Percentiles rank a stretch among this genome's conserved stretches.
phyloP scores from a whole-genome alignment of 1,140 invertebrate genomes.

The Hirudo medicinalis region DNA sequence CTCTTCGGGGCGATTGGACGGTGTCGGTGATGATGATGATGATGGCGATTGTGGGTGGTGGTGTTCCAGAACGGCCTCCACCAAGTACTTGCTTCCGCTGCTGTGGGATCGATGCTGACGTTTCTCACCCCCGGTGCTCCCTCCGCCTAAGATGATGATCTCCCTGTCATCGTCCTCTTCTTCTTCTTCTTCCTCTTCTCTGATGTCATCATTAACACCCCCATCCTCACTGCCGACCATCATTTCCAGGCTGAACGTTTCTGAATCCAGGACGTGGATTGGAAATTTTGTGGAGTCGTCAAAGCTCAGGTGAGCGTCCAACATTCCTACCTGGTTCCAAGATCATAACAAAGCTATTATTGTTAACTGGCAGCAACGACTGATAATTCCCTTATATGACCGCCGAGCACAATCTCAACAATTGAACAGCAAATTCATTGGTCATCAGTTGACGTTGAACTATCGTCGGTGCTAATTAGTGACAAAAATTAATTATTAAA shows the following conservation, averaged over 20 bases:
- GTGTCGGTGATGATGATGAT: not conserved
- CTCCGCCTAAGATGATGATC: not conserved
- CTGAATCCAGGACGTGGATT: constrained; percentile 66
- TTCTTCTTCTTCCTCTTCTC: not conserved
- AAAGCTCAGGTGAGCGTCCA: constrained; percentile 81
- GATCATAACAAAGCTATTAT: too few relatives aligned
- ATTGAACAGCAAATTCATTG: too few relatives aligned
- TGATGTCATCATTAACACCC: not conserved
- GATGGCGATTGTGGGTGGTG: not conserved
- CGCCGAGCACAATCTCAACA: too few relatives aligned
- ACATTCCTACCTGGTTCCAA: constrained; percentile 61
- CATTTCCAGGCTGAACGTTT: constrained; percentile 72
- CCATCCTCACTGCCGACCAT: constrained; percentile 41
- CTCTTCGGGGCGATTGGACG: not conserved
- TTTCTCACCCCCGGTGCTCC: not conserved
- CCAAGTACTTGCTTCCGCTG: not conserved
- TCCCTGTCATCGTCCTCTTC: not conserved
- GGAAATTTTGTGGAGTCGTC: constrained; percentile 73
- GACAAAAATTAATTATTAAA: too few relatives aligned
- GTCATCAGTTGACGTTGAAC: too few relatives aligned
- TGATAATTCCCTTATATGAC: too few relatives aligned
- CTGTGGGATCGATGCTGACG: not conserved
- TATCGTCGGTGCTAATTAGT: too few relatives aligned
- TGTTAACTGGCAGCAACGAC: too few relatives aligned
- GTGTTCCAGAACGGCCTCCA: not conserved